These are phyloP conservation scores for Rousettus madagascariensis DNA, from an alignment of 2,797 vertebrate genomes.

Conservation along the genomic window DNA sequence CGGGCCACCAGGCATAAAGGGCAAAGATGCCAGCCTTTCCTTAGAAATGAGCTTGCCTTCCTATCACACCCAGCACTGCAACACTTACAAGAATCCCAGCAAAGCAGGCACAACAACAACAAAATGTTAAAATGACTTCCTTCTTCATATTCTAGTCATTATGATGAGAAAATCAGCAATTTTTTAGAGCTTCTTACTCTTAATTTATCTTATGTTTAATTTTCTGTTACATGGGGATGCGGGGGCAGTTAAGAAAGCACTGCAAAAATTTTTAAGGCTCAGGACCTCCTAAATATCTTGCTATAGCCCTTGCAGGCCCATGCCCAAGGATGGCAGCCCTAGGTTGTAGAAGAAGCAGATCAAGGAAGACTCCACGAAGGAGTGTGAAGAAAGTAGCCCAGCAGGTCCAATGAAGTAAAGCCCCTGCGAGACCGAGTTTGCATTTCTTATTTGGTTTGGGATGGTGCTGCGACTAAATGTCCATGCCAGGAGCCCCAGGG, in stretches of 20 bases:
- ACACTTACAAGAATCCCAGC: not conserved
- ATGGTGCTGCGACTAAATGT: not conserved
- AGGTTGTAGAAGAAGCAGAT: not conserved
- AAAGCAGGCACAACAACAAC: not conserved
- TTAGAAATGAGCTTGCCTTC: not conserved
- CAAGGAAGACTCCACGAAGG: not conserved
- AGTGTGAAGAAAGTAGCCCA: too few relatives aligned
- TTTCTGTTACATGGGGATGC: not conserved
- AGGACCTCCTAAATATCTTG: not conserved
- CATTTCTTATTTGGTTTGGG: not conserved
- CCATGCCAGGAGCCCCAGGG: not conserved
- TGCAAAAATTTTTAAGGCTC: not conserved
- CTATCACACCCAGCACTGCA: accelerated
- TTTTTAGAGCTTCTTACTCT: not conserved
- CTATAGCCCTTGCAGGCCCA: not conserved
- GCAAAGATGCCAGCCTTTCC: not conserved
- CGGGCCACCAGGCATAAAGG: not conserved
- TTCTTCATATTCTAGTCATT: not conserved
- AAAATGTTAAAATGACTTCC: not conserved
- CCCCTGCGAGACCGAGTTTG: too few relatives aligned
- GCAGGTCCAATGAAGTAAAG: not conserved
- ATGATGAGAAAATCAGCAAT: not conserved
- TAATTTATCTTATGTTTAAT: not conserved
- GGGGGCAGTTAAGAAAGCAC: not conserved
- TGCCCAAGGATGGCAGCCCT: not conserved